Percentiles rank a stretch among this genome's conserved stretches.
phyloP scores from a whole-genome alignment of 2,113 vertebrate species.

The Macrotis lagotis region DNA sequence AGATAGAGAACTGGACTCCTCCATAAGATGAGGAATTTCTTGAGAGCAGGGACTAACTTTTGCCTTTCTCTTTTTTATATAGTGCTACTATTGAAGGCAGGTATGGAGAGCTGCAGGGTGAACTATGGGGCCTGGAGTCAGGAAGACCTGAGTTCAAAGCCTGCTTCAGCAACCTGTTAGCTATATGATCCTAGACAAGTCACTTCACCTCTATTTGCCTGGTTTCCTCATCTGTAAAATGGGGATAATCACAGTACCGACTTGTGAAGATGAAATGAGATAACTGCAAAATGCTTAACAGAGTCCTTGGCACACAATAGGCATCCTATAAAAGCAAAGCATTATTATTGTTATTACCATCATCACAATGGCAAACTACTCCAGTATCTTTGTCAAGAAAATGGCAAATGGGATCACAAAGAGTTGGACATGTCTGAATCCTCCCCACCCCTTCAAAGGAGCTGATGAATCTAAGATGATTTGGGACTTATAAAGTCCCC shows the following conservation, averaged over 20 bases:
- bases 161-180: not conserved
- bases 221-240: not conserved
- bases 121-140: not conserved
- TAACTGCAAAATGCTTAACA: not conserved
- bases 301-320: not conserved
- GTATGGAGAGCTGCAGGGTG: not conserved
- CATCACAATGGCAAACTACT: no score
- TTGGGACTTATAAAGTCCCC: no score
- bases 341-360: no score
- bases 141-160: not conserved
- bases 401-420: no score
- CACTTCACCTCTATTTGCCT: not conserved
- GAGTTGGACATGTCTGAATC: no score
- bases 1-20: not conserved
- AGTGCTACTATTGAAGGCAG: not conserved
- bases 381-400: no score
- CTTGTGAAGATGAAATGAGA: not conserved
- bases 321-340: not conserved
- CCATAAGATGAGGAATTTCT: not conserved
- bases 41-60: not conserved
- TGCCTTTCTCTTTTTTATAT: not conserved
- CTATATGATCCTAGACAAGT: not conserved
- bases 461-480: no score
- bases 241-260: not conserved
- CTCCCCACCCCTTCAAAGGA: no score